Evolutionary conservation across 2,113 vertebrate genomes (phyloP).

Genomic region (Oreochromis niloticus): DNA sequence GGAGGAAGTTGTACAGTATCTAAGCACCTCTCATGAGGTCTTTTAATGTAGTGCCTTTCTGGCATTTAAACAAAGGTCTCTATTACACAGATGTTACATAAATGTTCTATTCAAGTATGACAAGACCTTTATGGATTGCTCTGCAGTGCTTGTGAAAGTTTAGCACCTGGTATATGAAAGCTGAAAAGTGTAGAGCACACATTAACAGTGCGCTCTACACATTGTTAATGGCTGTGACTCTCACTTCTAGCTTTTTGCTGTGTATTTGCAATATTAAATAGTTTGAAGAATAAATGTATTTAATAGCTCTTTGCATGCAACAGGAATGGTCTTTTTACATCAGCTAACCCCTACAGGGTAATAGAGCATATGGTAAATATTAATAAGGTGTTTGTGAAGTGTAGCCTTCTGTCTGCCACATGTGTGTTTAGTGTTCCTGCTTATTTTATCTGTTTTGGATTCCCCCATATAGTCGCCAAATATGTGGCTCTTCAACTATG

Average conservation of each 20-base stretch:
- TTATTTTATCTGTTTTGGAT: neutral
- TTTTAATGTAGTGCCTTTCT: neutral
- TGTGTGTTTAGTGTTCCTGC: neutral
- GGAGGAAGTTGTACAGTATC: neutral
- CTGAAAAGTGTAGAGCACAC: neutral
- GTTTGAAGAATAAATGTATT: neutral
- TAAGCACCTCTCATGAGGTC: neutral
- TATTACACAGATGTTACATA: neutral
- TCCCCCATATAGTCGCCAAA: neutral
- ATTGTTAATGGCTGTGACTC: too few species aligned
- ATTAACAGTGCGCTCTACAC: neutral
- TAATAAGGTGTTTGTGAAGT: neutral
- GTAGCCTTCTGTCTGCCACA: neutral
- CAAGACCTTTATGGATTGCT: neutral
- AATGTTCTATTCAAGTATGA: neutral
- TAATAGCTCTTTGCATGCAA: neutral
- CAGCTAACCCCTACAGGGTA: neutral
- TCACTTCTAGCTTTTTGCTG: neutral
- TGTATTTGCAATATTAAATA: neutral
- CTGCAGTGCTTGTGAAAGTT: neutral
- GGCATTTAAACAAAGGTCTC: neutral
- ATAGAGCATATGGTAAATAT: neutral
- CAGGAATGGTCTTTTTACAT: neutral
- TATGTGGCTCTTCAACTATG: neutral
- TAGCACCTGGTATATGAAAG: neutral